Percentiles rank a stretch among this genome's conserved stretches.
Conservation (phyloP, 2,797 vertebrate species). For the Sebastes aleutianus region DNA sequence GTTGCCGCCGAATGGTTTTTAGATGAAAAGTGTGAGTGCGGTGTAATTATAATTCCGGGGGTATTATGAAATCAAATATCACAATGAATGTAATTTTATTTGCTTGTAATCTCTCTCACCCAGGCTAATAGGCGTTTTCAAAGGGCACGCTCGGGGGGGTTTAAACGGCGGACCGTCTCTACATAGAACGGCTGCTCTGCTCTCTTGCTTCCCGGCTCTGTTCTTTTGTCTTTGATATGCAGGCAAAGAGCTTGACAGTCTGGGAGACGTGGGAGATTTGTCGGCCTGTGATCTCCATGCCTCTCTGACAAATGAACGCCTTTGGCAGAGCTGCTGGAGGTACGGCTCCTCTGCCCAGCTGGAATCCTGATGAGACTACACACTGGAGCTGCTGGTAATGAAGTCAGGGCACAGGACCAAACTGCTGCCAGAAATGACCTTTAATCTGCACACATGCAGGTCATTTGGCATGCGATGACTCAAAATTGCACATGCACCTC, state of each 20-base stretch:
- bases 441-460: slow-evolving; percentile 62
- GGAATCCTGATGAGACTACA: slow-evolving; percentile 76
- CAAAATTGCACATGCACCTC: slow-evolving; percentile 22
- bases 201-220: slow-evolving; percentile 61
- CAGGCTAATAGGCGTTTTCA: slow-evolving; percentile 83
- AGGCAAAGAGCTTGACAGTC: slow-evolving; percentile 77
- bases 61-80: slow-evolving; percentile 84
- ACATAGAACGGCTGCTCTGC: slow-evolving; percentile 75
- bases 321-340: slow-evolving; percentile 77
- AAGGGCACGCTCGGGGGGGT: slow-evolving; percentile 73
- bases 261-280: slow-evolving; percentile 80
- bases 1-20: slow-evolving; percentile 78
- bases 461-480: slow-evolving; percentile 40
- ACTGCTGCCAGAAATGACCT: slow-evolving; percentile 68
- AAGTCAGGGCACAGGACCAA: slow-evolving; percentile 68
- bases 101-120: slow-evolving; percentile 84
- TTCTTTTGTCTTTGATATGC: slow-evolving; percentile 84
- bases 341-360: slow-evolving; percentile 64
- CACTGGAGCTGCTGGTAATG: slow-evolving; percentile 61
- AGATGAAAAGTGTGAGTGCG: slow-evolving; percentile 80
- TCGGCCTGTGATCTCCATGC: slow-evolving; percentile 82
- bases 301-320: slow-evolving; percentile 82
- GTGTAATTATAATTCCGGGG: slow-evolving; percentile 84
- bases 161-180: slow-evolving; percentile 74
- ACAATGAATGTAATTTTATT: slow-evolving; percentile 86